Evolutionary conservation across 2,888 invertebrate species (phyloP).

Genomic region (Escarpia spicata): DNA sequence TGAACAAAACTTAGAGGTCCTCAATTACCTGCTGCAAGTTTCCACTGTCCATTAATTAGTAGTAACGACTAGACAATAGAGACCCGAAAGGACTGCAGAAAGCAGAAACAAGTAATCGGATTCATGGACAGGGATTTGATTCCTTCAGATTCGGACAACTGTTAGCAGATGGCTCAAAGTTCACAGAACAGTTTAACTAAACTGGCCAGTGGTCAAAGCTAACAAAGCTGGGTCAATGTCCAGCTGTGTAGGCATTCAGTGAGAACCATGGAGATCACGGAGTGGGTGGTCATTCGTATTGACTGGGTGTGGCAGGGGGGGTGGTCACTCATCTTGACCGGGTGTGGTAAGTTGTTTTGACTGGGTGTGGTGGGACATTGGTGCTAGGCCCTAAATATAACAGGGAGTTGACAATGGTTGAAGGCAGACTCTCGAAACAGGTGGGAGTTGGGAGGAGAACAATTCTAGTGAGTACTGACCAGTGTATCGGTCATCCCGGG

Average conservation of each 20-base stretch:
- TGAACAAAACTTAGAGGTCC: background rate
- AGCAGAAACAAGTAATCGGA: too few species aligned
- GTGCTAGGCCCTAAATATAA: too few species aligned
- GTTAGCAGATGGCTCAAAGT: background rate
- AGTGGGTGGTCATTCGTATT: too few species aligned
- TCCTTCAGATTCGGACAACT: background rate
- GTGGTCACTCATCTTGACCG: too few species aligned
- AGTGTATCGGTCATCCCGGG: background rate
- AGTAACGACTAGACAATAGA: background rate
- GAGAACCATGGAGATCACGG: background rate
- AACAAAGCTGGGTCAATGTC: background rate
- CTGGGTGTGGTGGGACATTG: too few species aligned
- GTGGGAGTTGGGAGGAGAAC: background rate
- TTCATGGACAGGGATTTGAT: background rate
- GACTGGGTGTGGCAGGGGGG: too few species aligned
- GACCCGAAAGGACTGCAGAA: too few species aligned
- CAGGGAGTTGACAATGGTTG: too few species aligned
- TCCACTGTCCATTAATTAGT: background rate
- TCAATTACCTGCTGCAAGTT: background rate
- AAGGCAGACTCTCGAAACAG: too few species aligned
- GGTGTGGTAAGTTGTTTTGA: too few species aligned
- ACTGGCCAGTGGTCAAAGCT: background rate
- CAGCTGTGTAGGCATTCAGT: too few species aligned
- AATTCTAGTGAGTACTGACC: background rate
- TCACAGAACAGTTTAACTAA: background rate